Evolutionary conservation across 2,888 invertebrate species (phyloP), one percentile per base, ranked within the genome.

Genomic region (Cheiracanthium punctorium): DNA sequence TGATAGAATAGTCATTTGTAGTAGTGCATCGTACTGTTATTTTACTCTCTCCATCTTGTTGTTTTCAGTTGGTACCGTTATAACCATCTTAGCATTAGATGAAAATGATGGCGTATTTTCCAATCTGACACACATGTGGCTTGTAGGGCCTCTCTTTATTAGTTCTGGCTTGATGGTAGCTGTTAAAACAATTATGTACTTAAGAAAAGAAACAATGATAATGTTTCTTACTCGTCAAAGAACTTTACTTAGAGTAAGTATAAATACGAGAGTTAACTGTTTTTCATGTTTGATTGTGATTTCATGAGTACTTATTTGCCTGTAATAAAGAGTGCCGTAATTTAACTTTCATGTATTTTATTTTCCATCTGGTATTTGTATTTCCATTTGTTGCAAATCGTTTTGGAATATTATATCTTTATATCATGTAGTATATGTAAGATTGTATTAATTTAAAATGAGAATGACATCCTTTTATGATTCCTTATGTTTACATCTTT

Each of bases 91-190:
- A 37, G 88, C 89, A 14, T 75, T 89, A 67, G 89, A 89, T 48
- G 88, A 86, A 71, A 76, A 81, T 28, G 82, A 88, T 48, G 80
- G 77, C 2, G 67, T 88, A 8, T 88, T 89, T 69, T 81, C 84
- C 20, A 89, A 82, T 80, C 70, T 89, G n/a, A 88, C 88, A 8
- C 89, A 89, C 74, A 89, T 89, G 89, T 89, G 89, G 89, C 87
- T 89, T 14, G 88, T 89, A 4, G 89, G 89, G n/a, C 89, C 89
- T 2, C 86, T 89, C 33, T 89, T 89, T 71, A 89, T 89, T 17
- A 88, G 89, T 73, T 89, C 89, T 48, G 89, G 89, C 7, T 79
- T 89, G 12, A 89, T 89, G 89, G 88, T 89, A 1, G 89, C 89
- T 65, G 89, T 89, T 32, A 89, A 89, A 82, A 89, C 89, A 10